These are phyloP conservation scores for Paragorgia papillata DNA, from an alignment of 92 coral and sea anemone genomes.

Conservation along the genomic window DNA sequence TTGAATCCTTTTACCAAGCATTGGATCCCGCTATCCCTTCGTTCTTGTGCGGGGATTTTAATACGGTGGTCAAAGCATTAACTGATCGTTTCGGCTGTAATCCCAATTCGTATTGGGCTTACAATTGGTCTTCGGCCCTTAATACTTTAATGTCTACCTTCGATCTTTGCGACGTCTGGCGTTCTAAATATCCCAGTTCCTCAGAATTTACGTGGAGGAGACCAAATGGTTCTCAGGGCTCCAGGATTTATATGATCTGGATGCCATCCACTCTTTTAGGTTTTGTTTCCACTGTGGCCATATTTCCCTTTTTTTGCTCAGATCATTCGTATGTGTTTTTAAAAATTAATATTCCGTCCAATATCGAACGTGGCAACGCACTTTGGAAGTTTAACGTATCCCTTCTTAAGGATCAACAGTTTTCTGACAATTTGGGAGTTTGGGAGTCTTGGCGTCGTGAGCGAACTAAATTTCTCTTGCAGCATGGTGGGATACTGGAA, in stretches of 20 bases:
- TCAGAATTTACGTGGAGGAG: slow-evolving; percentile 33
- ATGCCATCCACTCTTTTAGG: slow-evolving; percentile 20
- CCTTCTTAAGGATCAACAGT: slow-evolving; percentile 23
- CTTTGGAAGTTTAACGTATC: slow-evolving; percentile 63
- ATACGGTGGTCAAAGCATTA: neutral
- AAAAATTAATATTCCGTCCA: slow-evolving; percentile 8
- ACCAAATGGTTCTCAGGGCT: slow-evolving; percentile 44
- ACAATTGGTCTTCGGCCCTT: slow-evolving; percentile 21
- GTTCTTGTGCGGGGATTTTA: slow-evolving; percentile 6
- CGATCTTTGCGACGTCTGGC: slow-evolving; percentile 41
- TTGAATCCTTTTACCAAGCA: slow-evolving; percentile 19
- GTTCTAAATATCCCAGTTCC: slow-evolving; percentile 21
- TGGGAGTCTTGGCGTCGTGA: slow-evolving; percentile 41
- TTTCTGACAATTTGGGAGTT: neutral
- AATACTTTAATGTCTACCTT: neutral
- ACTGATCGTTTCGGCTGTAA: slow-evolving; percentile 21
- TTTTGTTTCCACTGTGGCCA: slow-evolving; percentile 1
- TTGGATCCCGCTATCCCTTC: slow-evolving; percentile 9
- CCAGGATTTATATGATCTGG: slow-evolving; percentile 58
- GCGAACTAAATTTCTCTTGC: slow-evolving; percentile 19
- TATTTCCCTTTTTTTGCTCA: slow-evolving; percentile 48
- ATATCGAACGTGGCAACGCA: slow-evolving; percentile 45
- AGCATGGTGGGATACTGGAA: slow-evolving; percentile 64
- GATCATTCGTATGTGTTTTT: slow-evolving; percentile 46
- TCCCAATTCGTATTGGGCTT: slow-evolving; percentile 5